A percentile compares a stretch with the other conserved stretches of the same genome.
These are phyloP conservation scores for Metopolophium dirhodum DNA, from an alignment of 1,140 invertebrate genomes.

Conservation along the genomic window DNA sequence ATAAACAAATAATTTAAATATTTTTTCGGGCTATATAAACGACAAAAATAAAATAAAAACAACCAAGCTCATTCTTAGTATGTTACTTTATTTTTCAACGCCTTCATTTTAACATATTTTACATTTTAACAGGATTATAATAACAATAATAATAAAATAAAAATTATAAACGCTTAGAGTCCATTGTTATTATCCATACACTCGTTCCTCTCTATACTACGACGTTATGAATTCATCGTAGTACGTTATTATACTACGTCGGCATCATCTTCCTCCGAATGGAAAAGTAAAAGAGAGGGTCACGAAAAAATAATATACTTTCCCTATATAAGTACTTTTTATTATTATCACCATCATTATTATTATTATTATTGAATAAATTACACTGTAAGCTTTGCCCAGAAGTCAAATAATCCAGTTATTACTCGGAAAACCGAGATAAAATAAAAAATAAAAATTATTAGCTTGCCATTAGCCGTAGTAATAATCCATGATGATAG, in stretches of 20 bases:
- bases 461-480: constrained; percentile 2
- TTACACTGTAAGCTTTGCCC: constrained; percentile 2
- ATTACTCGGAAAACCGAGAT: not conserved
- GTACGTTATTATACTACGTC: not conserved
- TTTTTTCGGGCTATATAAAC: not conserved
- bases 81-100: constrained; percentile 25
- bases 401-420: constrained; percentile 15
- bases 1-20: constrained; percentile 18
- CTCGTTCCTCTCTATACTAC: not conserved
- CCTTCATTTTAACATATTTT: constrained; percentile 28
- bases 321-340: not conserved
- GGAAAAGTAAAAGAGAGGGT: not conserved
- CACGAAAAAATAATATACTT: not conserved
- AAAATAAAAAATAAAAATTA: not conserved
- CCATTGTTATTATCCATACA: constrained; percentile 34
- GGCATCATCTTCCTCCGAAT: not conserved
- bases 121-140: constrained; percentile 25
- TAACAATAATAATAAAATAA: constrained; percentile 28
- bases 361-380: constrained; percentile 41
- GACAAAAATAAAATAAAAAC: not conserved
- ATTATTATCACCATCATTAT: constrained; percentile 7
- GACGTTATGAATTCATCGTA: constrained; percentile 9
- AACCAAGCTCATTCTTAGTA: not conserved
- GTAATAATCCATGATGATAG: constrained; percentile 2
- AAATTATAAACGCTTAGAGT: not conserved